These are phyloP conservation scores for Drosophila pseudotakahashii DNA, from an alignment of 2,888 invertebrate genomes.

Conservation along the genomic window DNA sequence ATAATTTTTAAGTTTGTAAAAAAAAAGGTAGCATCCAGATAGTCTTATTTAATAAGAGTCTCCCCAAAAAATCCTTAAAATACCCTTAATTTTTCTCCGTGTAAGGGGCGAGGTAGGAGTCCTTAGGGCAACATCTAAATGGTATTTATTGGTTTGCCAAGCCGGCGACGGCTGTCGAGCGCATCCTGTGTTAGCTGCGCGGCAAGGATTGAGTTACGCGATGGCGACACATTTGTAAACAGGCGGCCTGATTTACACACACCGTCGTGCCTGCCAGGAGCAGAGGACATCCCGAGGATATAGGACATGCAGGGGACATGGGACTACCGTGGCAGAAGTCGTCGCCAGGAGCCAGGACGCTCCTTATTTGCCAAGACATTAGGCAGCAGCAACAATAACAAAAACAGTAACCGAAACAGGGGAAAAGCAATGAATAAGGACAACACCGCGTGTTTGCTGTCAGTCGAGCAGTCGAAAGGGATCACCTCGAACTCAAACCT, in stretches of 20 bases:
- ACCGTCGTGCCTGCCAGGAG: background rate
- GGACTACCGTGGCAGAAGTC: conserved; percentile 66
- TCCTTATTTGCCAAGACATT: conserved; percentile 73
- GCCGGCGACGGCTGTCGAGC: conserved; percentile 75
- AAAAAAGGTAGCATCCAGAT: too few species aligned
- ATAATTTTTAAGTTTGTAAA: too few species aligned
- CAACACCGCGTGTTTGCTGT: conserved; percentile 69
- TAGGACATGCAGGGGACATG: conserved; percentile 23
- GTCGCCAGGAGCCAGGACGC: conserved; percentile 51
- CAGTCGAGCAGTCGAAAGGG: conserved; percentile 40
- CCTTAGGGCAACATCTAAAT: conserved; percentile 63
- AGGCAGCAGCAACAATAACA: conserved; percentile 48
- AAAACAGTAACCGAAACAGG: conserved; percentile 17
- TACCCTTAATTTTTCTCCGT: background rate
- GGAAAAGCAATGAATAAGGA: conserved; percentile 9
- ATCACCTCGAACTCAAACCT: conserved; percentile 19
- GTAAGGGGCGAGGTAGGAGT: conserved; percentile 20
- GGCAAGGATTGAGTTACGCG: conserved; percentile 74
- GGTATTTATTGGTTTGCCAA: conserved; percentile 78
- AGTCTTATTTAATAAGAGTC: too few species aligned
- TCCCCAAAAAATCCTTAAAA: background rate
- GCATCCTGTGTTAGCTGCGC: conserved; percentile 61
- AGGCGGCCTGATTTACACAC: conserved; percentile 67
- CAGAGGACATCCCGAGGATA: background rate
- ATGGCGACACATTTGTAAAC: conserved; percentile 79